Evolutionary conservation across 1,140 invertebrate species (phyloP).

Genomic region (Tetranychus cinnabarinus): DNA sequence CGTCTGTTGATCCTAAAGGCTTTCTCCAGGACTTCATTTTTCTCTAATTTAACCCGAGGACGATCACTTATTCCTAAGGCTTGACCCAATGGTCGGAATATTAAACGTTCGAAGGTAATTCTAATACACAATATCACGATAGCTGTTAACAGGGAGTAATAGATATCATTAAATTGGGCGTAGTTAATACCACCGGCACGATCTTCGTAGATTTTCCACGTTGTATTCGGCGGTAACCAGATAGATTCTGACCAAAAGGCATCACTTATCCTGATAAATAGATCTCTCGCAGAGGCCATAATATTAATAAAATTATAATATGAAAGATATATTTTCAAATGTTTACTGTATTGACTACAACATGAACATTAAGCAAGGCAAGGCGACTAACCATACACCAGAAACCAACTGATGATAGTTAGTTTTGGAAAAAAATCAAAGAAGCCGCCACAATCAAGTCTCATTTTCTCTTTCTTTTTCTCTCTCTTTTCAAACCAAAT

Average conservation of each 20-base stretch:
- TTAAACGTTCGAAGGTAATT: conserved; percentile 55
- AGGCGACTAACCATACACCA: too few species aligned
- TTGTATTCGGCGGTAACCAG: conserved; percentile 69
- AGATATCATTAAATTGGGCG: conserved; percentile 53
- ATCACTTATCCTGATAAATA: neutral
- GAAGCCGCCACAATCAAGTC: too few species aligned
- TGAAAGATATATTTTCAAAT: neutral
- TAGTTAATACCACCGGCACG: conserved; percentile 31
- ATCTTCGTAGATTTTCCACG: conserved; percentile 60
- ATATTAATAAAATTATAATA: neutral
- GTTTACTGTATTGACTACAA: too few species aligned
- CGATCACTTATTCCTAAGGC: neutral
- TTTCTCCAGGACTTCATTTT: neutral
- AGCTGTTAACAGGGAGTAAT: conserved; percentile 55
- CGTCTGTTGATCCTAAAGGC: neutral
- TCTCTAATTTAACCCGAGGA: neutral
- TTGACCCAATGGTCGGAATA: conserved; percentile 5
- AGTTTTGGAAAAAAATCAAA: too few species aligned
- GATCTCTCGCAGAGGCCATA: neutral
- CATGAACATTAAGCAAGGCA: too few species aligned
- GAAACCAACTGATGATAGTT: too few species aligned
- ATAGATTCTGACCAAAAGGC: conserved; percentile 53
- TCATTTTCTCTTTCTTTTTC: too few species aligned
- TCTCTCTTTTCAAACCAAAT: too few species aligned
- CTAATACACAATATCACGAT: conserved; percentile 44